Base-by-base conservation (phyloP, 1,140 invertebrate species). In the Venustaconcha ellipsiformis region DNA sequence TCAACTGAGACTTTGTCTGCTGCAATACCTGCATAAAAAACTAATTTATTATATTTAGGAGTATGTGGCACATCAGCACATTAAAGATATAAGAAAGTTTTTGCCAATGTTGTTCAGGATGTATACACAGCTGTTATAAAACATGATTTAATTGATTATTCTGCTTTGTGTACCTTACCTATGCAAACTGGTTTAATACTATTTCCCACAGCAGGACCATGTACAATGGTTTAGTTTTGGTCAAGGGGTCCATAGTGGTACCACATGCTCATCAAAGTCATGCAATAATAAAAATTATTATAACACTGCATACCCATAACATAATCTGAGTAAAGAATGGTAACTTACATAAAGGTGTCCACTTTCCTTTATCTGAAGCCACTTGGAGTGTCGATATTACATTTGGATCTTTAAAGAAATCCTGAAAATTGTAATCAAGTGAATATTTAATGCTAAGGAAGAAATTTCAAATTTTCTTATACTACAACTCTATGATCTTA, bases 1-100 rank as follows among this genome's bases (percentile, higher is more conserved):
- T 91, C 90, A 15, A 90, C 85, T 57, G 73, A 74, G 14, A 90
- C 85, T 59, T 62, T 80, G 8, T 80, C 78, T 23, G 87, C 87
- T 74, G 78, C 74, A 14, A 76, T 74, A 57, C 87, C 89, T 89
- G 78, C 4, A 78, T 72, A 73, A 72, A 20, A 67, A 2, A 77
- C 64, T 6, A n/a, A 66, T 66, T 66, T 17, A 17, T 17, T 17
- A 20, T 6, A 30, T 5, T 30, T 11, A 11, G 18, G 2, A 18
- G n/a, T 17, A 13, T 6, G 18, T 66, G 26, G 30, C n/a, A 73
- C 15, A 18, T 66, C 12, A 14, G 15, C n/a, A 23, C 13, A n/a
- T 20, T 66, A 18, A 67, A 55, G 26, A 26, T 26, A 26, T 2
- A 26, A 26, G 26, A 26, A 26, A 26, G 26, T 26, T 2, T 26